These are phyloP conservation scores for Albula glossodonta DNA, from an alignment of 2,113 vertebrate genomes.

Conservation along the genomic window DNA sequence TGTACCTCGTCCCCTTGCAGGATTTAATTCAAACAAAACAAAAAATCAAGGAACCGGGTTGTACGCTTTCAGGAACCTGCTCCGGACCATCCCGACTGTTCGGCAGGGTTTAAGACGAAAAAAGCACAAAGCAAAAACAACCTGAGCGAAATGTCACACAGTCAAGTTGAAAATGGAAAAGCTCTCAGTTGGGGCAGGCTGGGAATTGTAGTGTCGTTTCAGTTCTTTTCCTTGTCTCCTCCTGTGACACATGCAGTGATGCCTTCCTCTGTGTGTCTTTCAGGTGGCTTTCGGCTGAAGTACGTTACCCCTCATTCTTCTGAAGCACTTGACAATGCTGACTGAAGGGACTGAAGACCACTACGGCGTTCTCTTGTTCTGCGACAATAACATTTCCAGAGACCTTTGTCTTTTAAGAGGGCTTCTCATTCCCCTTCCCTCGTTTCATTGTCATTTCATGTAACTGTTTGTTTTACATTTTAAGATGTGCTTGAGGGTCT, in stretches of 20 bases:
- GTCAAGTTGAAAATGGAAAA: background rate
- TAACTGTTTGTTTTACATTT: constrained; percentile 22
- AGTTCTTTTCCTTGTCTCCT: constrained; percentile 20
- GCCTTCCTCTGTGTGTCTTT: constrained; percentile 7
- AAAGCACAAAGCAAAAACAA: background rate
- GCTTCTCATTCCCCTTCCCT: background rate
- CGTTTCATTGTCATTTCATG: background rate
- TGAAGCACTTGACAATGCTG: constrained; percentile 84
- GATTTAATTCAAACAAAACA: background rate
- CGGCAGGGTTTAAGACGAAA: background rate
- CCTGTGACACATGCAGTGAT: background rate
- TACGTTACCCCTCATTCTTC: constrained; percentile 80
- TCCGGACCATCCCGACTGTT: background rate
- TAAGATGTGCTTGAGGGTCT: constrained; percentile 13
- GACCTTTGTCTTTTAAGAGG: constrained; percentile 21
- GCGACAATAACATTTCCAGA: constrained; percentile 20
- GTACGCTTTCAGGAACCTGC: background rate
- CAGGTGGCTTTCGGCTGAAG: constrained; percentile 86
- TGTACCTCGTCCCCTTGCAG: background rate
- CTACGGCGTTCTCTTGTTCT: constrained; percentile 14
- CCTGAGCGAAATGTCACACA: background rate
- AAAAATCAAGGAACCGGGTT: background rate
- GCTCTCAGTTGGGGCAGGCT: constrained; percentile 6
- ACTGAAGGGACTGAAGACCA: constrained; percentile 73
- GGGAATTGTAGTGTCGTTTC: background rate